Evolutionary conservation across 1,140 invertebrate genomes (phyloP), one percentile per base, ranked within the genome.

Genomic region (Bilobella aurantiaca): DNA sequence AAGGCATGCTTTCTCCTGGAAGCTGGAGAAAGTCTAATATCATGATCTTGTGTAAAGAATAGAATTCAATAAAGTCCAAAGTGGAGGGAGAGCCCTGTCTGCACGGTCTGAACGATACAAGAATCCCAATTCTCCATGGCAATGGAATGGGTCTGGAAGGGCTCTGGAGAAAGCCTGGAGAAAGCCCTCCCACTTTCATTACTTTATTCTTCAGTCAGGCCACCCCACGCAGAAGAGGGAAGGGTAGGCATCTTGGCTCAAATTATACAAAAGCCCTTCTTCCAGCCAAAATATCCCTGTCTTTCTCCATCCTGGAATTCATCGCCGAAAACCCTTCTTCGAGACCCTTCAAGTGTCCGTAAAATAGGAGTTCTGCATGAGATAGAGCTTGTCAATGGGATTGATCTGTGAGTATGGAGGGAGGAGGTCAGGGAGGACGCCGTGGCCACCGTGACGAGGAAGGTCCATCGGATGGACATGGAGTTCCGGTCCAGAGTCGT

Each of bases 281-380:
- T n/a, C n/a, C n/a, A n/a, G n/a, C n/a, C n/a, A n/a, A n/a, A n/a
- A n/a, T n/a, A n/a, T n/a, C n/a, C n/a, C n/a, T n/a, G n/a, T n/a
- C n/a, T n/a, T n/a, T n/a, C n/a, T n/a, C n/a, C n/a, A n/a, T 53
- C 3, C 49, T 16, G 49, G 49, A 53, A 5, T 53, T 12, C 12
- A 14, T 5, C 5, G 14, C 21, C 23, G 5, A 23, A 14, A 23
- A 5, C 23, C 12, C 8, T 23, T 14, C 23, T 5, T 23, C 49
- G 5, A 23, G 49, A 12, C 12, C 25, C 57, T 30, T 69, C 64
- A 72, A 18, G 75, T 60, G 67, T 74, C 84, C 74, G 84, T 87
- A 76, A 96, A 96, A 77, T 96, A 96, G 34, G 90, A 93, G 78
- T 89, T 93, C 78, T 94, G 91, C 94, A 98, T 98, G 73, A 95